These are phyloP conservation scores for Irena cyanogastra DNA, from an alignment of 2,113 vertebrate genomes.

Conservation along the genomic window DNA sequence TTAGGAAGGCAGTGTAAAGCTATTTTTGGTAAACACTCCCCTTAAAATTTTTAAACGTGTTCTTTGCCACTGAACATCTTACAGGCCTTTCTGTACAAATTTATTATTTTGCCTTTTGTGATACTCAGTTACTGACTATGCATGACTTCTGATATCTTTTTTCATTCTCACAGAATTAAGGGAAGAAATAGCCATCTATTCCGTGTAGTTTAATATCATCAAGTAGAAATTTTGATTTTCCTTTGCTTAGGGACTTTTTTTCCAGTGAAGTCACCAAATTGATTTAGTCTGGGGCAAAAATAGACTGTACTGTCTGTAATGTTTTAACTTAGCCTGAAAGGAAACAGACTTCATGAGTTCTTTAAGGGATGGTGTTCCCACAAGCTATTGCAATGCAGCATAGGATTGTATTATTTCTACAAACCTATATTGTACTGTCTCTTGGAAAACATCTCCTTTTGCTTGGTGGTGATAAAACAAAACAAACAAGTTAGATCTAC, in stretches of 20 bases:
- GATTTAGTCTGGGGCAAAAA: not conserved
- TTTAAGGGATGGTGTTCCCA: not conserved
- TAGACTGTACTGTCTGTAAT: not conserved
- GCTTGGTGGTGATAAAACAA: not conserved
- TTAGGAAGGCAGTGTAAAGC: not conserved
- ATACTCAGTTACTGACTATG: not conserved
- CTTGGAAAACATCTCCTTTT: not conserved
- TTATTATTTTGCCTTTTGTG: not conserved
- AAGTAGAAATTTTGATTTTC: not conserved
- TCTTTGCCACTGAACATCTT: not conserved
- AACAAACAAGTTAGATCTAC: not conserved
- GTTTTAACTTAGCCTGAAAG: not conserved
- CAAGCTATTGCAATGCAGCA: not conserved
- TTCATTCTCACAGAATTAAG: not conserved
- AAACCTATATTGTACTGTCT: not conserved
- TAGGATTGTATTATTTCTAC: not conserved
- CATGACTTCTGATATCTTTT: not conserved
- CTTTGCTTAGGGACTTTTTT: not conserved
- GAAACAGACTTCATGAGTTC: not conserved
- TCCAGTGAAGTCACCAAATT: not conserved
- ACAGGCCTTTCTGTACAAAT: not conserved
- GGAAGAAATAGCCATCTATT: not conserved
- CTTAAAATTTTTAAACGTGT: not conserved
- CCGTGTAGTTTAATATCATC: not conserved
- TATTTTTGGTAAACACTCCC: not conserved